These are phyloP conservation scores for Muschampia plurimacula DNA, from an alignment of 2,888 invertebrate species.

Conservation along the genomic window DNA sequence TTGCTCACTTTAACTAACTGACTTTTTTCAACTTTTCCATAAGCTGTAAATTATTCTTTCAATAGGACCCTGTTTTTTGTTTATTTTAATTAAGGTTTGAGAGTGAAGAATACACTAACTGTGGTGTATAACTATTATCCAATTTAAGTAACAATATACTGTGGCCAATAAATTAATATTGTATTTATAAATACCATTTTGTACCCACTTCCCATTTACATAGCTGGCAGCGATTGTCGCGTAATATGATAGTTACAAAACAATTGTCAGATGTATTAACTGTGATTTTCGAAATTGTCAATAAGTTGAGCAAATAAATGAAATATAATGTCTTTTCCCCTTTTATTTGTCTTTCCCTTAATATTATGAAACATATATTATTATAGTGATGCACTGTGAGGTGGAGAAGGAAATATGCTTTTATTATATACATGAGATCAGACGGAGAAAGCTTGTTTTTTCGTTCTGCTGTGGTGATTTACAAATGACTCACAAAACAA, in stretches of 20 bases:
- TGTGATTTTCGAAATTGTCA: conserved; percentile 86
- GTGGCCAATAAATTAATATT: conserved; percentile 81
- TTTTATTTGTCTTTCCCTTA: conserved; percentile 40
- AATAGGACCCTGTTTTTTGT: conserved; percentile 40
- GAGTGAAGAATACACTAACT: conserved; percentile 48
- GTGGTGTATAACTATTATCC: conserved; percentile 69
- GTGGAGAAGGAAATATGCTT: too few relatives aligned
- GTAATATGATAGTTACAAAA: conserved; percentile 79
- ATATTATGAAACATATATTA: too few relatives aligned
- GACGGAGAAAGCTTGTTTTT: too few relatives aligned
- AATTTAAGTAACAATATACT: conserved; percentile 75
- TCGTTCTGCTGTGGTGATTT: too few relatives aligned
- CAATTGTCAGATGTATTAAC: conserved; percentile 81
- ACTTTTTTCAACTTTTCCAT: conserved; percentile 50
- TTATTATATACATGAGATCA: too few relatives aligned
- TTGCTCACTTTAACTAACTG: conserved; percentile 58
- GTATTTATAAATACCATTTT: conserved; percentile 81
- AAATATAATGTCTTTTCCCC: conserved; percentile 62
- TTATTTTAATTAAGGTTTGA: conserved; percentile 42
- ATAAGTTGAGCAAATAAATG: conserved; percentile 86
- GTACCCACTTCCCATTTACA: conserved; percentile 82
- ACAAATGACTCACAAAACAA: too few relatives aligned
- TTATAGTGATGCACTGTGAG: too few relatives aligned
- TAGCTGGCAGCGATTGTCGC: conserved; percentile 76
- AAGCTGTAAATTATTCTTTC: conserved; percentile 49